A percentile compares a stretch with the other conserved stretches of the same genome.
Evolutionary conservation across 2,797 vertebrate species (phyloP).

Genomic region (Dendrocincla fuliginosa): DNA sequence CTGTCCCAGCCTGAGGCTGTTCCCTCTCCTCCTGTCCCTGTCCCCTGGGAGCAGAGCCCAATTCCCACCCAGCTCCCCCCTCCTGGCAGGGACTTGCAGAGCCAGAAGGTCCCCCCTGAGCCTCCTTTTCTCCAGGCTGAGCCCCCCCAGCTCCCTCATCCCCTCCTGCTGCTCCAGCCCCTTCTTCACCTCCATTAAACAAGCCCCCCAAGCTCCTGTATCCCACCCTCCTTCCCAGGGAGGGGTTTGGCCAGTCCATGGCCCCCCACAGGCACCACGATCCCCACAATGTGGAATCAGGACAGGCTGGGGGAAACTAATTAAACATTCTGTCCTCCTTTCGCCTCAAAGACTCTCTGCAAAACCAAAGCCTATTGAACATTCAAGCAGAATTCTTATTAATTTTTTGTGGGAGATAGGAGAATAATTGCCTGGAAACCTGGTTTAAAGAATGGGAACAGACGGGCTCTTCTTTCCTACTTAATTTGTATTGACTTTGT

Average conservation of each 20-base stretch:
- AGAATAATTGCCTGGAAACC: slow-evolving; percentile 45
- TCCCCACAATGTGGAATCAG: background rate
- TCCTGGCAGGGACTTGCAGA: background rate
- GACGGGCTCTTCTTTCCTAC: background rate
- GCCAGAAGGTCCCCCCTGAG: too few species aligned
- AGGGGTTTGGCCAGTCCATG: background rate
- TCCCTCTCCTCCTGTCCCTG: background rate
- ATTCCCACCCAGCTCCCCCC: background rate
- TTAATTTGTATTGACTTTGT: slow-evolving; percentile 19
- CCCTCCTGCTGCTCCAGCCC: too few species aligned
- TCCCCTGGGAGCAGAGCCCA: background rate
- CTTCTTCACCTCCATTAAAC: background rate
- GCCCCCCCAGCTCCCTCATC: too few species aligned
- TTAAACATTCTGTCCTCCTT: slow-evolving; percentile 21
- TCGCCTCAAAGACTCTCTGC: background rate
- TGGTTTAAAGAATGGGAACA: background rate
- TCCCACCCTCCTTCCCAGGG: too few species aligned
- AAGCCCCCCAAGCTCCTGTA: background rate
- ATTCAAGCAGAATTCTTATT: slow-evolving; percentile 31
- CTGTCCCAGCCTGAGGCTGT: background rate
- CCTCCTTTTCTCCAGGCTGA: too few species aligned
- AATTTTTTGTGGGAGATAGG: slow-evolving; percentile 1
- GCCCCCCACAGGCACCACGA: background rate
- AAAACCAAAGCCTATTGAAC: slow-evolving; percentile 1
- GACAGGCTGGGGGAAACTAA: background rate